These are phyloP conservation scores for Lacanobia oleracea DNA, from an alignment of 2,888 invertebrate species.

Conservation along the genomic window DNA sequence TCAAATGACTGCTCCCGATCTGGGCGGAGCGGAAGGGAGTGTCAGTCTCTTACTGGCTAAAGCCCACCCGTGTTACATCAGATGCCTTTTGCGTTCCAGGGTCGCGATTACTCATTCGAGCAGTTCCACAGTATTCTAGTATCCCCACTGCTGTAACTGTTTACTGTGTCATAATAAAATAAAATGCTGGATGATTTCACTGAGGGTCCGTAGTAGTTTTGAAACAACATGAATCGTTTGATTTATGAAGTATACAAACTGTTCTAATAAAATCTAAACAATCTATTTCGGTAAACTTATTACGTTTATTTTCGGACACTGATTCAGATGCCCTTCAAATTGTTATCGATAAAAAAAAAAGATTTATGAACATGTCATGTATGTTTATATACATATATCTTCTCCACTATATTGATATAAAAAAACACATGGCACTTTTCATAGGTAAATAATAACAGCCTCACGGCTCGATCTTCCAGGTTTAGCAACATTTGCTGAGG, in stretches of 20 bases:
- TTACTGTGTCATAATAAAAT: conserved; percentile 8
- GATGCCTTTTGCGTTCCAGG: no score
- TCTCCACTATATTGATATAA: not conserved
- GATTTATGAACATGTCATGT: conserved; percentile 34
- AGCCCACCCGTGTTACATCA: no score
- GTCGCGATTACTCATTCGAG: no score
- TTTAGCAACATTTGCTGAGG: no score
- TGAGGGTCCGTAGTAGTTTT: not conserved
- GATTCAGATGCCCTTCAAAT: conserved; percentile 30
- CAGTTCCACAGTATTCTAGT: no score
- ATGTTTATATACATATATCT: not conserved
- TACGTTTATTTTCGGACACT: conserved; percentile 25
- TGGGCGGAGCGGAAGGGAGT: no score
- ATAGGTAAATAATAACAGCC: no score
- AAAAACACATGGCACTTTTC: no score
- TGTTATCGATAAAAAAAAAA: conserved; percentile 18
- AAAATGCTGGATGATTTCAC: conserved; percentile 32
- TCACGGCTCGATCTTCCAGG: no score
- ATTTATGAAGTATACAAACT: conserved; percentile 45
- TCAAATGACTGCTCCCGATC: no score
- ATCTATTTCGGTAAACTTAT: conserved; percentile 33
- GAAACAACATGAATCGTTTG: conserved; percentile 25
- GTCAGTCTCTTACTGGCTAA: no score
- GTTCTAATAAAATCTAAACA: conserved; percentile 23
- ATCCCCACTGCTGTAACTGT: not conserved